These are phyloP conservation scores for Sterna hirundo DNA, from an alignment of 2,113 vertebrate species.

Conservation along the genomic window DNA sequence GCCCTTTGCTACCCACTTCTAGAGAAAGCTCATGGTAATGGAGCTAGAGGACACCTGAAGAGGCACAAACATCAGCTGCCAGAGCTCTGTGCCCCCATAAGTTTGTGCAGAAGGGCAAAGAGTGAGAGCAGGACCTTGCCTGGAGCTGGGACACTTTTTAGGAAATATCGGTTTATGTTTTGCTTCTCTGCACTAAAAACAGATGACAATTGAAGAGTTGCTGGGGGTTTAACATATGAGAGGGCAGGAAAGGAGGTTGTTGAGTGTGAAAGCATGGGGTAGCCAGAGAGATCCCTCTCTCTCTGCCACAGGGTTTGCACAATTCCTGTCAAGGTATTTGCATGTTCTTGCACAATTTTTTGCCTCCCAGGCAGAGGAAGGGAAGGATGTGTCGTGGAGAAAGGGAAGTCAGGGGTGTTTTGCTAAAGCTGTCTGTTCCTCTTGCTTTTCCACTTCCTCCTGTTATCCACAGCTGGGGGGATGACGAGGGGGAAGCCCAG, in stretches of 20 bases:
- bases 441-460: background rate
- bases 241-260: background rate
- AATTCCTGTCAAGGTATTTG: background rate
- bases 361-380: background rate
- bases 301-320: background rate
- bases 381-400: background rate
- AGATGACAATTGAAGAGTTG: background rate
- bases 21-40: background rate
- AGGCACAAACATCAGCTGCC: background rate
- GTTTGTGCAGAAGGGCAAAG: background rate
- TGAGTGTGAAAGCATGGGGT: rapidly evolving
- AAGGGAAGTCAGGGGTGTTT: constrained; percentile 15
- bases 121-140: background rate
- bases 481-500: background rate
- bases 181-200: background rate
- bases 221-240: rapidly evolving
- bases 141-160: background rate
- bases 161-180: background rate
- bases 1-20: background rate
- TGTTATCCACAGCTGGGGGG: background rate
- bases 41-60: background rate
- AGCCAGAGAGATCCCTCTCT: background rate
- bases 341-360: background rate
- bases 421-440: constrained; percentile 24
- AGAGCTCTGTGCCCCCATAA: background rate